phyloP scores from a whole-genome alignment of 2,113 vertebrate species.

The Promerops cafer region DNA sequence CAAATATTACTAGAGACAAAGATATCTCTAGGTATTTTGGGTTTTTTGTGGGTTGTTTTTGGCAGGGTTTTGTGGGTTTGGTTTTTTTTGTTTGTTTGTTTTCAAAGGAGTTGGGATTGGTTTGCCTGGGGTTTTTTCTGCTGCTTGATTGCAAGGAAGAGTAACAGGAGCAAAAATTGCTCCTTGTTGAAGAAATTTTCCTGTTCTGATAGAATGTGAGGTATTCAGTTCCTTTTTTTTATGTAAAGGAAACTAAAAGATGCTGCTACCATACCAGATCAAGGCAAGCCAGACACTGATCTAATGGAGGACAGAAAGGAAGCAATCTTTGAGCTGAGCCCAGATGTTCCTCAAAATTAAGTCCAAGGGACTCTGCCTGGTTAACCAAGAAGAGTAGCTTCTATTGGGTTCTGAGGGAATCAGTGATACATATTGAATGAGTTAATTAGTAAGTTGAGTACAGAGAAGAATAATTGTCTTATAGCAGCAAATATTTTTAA shows the following conservation, averaged over 20 bases:
- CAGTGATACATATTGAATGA: not conserved
- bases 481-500: not conserved
- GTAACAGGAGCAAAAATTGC: not conserved
- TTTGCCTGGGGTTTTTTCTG: not conserved
- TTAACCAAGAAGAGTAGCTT: not conserved
- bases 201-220: not conserved
- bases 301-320: not conserved
- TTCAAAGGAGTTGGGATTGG: not conserved
- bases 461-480: not conserved
- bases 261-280: not conserved
- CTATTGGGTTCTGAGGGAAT: not conserved
- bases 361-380: not conserved
- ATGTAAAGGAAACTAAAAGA: not conserved
- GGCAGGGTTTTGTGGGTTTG: accelerated
- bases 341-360: not conserved
- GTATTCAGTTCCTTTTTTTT: not conserved
- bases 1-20: not conserved
- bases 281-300: not conserved
- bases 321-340: not conserved
- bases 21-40: not conserved
- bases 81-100: not conserved
- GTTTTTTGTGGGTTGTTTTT: not conserved
- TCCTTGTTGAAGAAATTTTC: not conserved
- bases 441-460: not conserved
- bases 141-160: not conserved